Conservation (phyloP, 2,888 invertebrate genomes). For the Acrocyrtus sp. region DNA sequence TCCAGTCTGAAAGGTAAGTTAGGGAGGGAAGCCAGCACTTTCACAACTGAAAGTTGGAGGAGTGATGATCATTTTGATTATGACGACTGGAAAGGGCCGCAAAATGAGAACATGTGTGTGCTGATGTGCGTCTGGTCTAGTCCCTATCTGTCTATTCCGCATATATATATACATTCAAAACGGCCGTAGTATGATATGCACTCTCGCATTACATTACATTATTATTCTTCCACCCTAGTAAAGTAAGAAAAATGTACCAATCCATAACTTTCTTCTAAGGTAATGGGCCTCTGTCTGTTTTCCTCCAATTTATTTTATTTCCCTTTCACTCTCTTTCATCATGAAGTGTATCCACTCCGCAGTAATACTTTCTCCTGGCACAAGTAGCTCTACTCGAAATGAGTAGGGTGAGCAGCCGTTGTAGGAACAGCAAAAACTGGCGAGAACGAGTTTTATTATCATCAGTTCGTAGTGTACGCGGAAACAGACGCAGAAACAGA, state of each 20-base stretch:
- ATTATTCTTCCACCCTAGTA: constrained; percentile 42
- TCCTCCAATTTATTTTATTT: constrained; percentile 52
- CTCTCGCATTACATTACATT: constrained; percentile 40
- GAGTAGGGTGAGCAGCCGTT: too few species aligned
- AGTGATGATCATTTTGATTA: not conserved
- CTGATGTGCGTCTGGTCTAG: not conserved
- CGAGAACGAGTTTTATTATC: constrained; percentile 16
- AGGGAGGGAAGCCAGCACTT: too few species aligned
- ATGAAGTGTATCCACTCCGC: not conserved
- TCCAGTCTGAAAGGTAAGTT: too few species aligned
- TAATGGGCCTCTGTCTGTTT: constrained; percentile 50
- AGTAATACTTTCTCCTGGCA: constrained; percentile 7
- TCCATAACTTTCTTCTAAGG: constrained; percentile 50
- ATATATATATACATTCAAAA: not conserved
- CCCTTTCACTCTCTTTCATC: constrained; percentile 42
- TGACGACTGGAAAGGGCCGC: constrained; percentile 24
- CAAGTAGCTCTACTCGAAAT: not conserved
- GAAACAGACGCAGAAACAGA: constrained; percentile 31
- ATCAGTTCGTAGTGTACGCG: constrained; percentile 3
- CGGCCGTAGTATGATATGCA: constrained; percentile 46
- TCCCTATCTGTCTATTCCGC: not conserved
- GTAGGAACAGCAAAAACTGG: not conserved
- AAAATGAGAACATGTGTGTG: constrained; percentile 2
- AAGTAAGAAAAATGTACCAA: constrained; percentile 45
- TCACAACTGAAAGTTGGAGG: not conserved